phyloP scores from a whole-genome alignment of 1,140 invertebrate species.

The Lucilia sericata region DNA sequence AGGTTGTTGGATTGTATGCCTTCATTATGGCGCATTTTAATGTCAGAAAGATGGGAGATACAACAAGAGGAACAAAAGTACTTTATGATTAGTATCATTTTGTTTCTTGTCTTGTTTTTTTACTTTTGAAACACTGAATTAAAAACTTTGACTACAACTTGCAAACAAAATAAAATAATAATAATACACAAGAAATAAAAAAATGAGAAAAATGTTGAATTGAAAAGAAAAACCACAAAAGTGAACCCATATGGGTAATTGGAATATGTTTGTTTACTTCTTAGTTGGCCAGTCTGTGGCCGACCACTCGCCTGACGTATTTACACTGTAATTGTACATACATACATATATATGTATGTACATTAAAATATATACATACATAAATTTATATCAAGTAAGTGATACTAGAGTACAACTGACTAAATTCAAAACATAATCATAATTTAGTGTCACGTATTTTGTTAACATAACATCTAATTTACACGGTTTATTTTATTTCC shows the following conservation, averaged over 20 bases:
- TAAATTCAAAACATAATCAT: slow-evolving; percentile 36
- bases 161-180: slow-evolving; percentile 30
- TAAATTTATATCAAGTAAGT: slow-evolving; percentile 4
- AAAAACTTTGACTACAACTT: slow-evolving; percentile 36
- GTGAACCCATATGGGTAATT: slow-evolving; percentile 36
- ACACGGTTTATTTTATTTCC: slow-evolving; percentile 50
- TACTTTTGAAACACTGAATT: slow-evolving; percentile 20
- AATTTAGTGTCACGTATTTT: slow-evolving; percentile 45
- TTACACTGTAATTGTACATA: background rate
- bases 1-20: slow-evolving; percentile 26
- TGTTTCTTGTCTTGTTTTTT: slow-evolving; percentile 31
- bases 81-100: slow-evolving; percentile 41
- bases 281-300: slow-evolving; percentile 8
- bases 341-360: background rate
- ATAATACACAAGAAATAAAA: background rate
- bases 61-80: slow-evolving; percentile 19
- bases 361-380: background rate
- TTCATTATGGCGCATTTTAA: slow-evolving; percentile 35
- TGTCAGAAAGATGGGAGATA: background rate
- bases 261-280: slow-evolving; percentile 23
- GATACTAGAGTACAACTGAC: slow-evolving; percentile 13
- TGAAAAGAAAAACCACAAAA: background rate
- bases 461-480: slow-evolving; percentile 48
- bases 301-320: background rate
- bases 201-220: slow-evolving; percentile 7